These are phyloP conservation scores for Hypocryptadius cinnamomeus DNA, from an alignment of 2,113 vertebrate species.

Conservation along the genomic window DNA sequence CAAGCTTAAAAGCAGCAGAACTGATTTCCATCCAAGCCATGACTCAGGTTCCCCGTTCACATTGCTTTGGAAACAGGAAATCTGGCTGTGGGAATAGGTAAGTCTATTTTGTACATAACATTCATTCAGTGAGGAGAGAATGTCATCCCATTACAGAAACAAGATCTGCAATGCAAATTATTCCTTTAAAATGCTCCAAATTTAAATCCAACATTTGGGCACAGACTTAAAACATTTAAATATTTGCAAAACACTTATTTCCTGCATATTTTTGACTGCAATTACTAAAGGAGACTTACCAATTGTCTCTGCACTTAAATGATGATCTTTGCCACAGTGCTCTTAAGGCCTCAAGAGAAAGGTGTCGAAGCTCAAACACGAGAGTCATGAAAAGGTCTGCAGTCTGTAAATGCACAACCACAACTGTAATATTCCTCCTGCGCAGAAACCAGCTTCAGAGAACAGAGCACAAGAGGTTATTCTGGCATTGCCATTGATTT, in stretches of 20 bases:
- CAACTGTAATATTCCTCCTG: neutral
- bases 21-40: neutral
- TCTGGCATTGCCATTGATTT: neutral
- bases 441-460: neutral
- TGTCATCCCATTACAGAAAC: neutral
- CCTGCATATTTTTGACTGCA: neutral
- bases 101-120: neutral
- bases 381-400: slow-evolving; percentile 72
- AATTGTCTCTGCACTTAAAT: slow-evolving; percentile 77
- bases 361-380: slow-evolving; percentile 72
- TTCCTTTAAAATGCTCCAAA: neutral
- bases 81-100: neutral
- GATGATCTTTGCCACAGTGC: slow-evolving; percentile 73
- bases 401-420: slow-evolving; percentile 44
- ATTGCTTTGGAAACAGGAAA: neutral
- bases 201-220: neutral
- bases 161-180: neutral
- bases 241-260: neutral
- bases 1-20: neutral
- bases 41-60: neutral
- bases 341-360: slow-evolving; percentile 65
- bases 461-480: neutral
- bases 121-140: neutral
- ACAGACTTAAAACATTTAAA: neutral
- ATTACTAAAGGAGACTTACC: slow-evolving; percentile 61